These are phyloP conservation scores for Jordanella pulchra DNA, from an alignment of 2,797 vertebrate genomes.

Conservation along the genomic window DNA sequence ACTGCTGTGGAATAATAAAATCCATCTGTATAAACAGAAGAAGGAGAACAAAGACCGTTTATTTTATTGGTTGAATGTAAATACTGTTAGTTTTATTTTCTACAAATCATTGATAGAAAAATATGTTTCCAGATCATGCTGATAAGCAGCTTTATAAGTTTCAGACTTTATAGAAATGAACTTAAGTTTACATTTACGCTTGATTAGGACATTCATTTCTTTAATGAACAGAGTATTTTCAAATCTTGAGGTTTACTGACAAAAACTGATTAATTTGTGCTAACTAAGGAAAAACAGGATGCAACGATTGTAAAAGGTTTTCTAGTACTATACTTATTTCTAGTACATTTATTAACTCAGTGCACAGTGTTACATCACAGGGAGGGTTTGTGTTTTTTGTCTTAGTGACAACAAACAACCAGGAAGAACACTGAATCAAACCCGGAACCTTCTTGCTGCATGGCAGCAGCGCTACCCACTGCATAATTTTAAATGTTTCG, in stretches of 20 bases:
- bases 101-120: neutral
- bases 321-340: too few species aligned
- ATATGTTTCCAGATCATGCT: neutral
- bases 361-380: too few species aligned
- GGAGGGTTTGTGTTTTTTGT: too few species aligned
- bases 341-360: too few species aligned
- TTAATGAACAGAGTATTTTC: neutral
- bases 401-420: too few species aligned
- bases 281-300: too few species aligned
- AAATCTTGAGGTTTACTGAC: neutral
- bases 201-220: neutral
- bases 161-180: neutral
- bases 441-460: too few species aligned
- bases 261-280: too few species aligned
- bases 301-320: too few species aligned
- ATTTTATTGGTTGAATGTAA: neutral
- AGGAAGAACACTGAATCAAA: too few species aligned
- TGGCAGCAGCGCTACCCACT: too few species aligned
- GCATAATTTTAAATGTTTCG: too few species aligned
- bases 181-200: neutral
- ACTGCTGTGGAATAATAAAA: conserved; percentile 46
- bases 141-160: neutral
- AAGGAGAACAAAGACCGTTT: conserved; percentile 14
- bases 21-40: conserved; percentile 36
- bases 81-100: neutral